phyloP scores from a whole-genome alignment of 2,888 invertebrate species.

The Euplexia lucipara region DNA sequence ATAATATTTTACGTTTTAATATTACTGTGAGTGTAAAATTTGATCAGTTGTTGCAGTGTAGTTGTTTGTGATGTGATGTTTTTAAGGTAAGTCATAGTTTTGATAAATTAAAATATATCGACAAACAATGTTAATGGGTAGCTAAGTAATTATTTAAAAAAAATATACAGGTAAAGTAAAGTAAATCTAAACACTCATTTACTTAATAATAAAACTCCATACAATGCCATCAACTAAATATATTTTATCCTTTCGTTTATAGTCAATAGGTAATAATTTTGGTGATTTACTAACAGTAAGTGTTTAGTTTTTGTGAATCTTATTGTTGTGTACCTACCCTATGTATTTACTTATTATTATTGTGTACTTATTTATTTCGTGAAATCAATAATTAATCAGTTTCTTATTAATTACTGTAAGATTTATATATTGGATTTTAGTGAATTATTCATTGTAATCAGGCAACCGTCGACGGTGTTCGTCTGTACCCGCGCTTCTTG shows the following conservation, averaged over 20 bases:
- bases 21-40: conserved; percentile 46
- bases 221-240: conserved; percentile 46
- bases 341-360: conserved; percentile 42
- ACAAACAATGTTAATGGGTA: conserved; percentile 45
- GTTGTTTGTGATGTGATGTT: conserved; percentile 48
- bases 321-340: conserved; percentile 44
- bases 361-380: conserved; percentile 44
- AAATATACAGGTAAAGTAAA: conserved; percentile 46
- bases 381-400: conserved; percentile 43
- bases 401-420: conserved; percentile 43
- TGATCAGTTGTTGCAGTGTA: conserved; percentile 47
- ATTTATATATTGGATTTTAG: conserved; percentile 42
- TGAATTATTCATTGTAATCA: conserved; percentile 45
- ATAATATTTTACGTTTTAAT: conserved; percentile 44
- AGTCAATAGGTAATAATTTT: conserved; percentile 43
- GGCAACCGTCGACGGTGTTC: conserved; percentile 44
- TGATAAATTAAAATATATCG: conserved; percentile 45
- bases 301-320: conserved; percentile 44
- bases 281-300: conserved; percentile 44
- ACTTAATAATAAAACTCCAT: conserved; percentile 45
- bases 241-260: conserved; percentile 45
- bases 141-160: conserved; percentile 45
- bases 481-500: conserved; percentile 43
- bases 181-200: conserved; percentile 45
- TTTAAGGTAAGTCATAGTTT: conserved; percentile 44